Evolutionary conservation across 2,888 invertebrate genomes (phyloP).

Genomic region (Liposcelis brunnea): DNA sequence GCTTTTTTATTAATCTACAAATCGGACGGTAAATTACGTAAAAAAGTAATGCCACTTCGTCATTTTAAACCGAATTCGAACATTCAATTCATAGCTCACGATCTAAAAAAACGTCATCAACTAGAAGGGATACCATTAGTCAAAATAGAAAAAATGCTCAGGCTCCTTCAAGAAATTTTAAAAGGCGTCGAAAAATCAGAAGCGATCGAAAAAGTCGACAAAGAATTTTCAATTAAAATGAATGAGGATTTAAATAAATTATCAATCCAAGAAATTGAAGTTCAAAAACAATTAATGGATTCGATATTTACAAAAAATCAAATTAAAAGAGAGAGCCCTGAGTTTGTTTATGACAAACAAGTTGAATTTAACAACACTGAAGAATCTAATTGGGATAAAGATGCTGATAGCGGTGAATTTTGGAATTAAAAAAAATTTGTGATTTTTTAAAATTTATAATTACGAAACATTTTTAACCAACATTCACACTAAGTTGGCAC

Average conservation of each 20-base stretch:
- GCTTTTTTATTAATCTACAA: slow-evolving; percentile 3
- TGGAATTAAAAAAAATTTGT: neutral
- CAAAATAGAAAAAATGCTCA: slow-evolving; percentile 4
- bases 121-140: neutral
- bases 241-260: slow-evolving; percentile 4
- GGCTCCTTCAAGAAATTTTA: slow-evolving; percentile 2
- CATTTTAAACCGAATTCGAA: slow-evolving; percentile 3
- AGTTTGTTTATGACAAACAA: slow-evolving; percentile 5
- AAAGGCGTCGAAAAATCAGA: neutral
- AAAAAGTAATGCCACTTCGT: neutral
- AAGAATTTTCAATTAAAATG: neutral
- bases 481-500: too few relatives aligned
- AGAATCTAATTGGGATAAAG: slow-evolving; percentile 1
- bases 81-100: neutral
- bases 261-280: neutral
- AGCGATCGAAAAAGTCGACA: neutral
- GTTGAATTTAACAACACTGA: neutral
- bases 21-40: neutral
- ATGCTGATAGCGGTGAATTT: neutral
- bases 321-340: neutral
- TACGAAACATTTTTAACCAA: too few relatives aligned
- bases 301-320: slow-evolving; percentile 3
- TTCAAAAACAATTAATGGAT: slow-evolving; percentile 5
- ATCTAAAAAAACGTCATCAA: neutral
- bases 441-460: too few relatives aligned